These are phyloP conservation scores for Bacillus rossius DNA, from an alignment of 1,140 invertebrate genomes.

Conservation along the genomic window DNA sequence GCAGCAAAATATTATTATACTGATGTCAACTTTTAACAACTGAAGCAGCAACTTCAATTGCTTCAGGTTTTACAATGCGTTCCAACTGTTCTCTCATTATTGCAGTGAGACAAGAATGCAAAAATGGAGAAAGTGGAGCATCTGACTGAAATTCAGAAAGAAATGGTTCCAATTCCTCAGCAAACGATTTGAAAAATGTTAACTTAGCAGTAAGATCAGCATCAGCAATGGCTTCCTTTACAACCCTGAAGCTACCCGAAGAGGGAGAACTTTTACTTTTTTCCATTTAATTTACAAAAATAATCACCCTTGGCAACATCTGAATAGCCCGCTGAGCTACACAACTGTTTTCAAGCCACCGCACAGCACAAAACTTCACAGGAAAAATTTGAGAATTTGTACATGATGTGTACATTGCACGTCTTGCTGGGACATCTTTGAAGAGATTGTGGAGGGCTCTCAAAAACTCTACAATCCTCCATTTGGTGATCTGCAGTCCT, in stretches of 20 bases:
- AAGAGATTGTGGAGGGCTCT: slow-evolving; percentile 10
- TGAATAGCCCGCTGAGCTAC: slow-evolving; percentile 10
- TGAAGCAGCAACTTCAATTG: too few relatives aligned
- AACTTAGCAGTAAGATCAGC: slow-evolving; percentile 19
- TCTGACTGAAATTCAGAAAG: slow-evolving; percentile 20
- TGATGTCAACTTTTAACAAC: too few relatives aligned
- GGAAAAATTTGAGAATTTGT: slow-evolving; percentile 14
- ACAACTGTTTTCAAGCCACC: slow-evolving; percentile 19
- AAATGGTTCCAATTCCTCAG: slow-evolving; percentile 21
- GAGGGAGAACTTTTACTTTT: slow-evolving; percentile 2
- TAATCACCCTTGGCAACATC: slow-evolving; percentile 4
- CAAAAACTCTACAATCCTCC: slow-evolving; percentile 13
- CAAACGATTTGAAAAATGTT: slow-evolving; percentile 17
- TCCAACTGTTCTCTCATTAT: too few relatives aligned
- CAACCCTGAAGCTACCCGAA: slow-evolving; percentile 17
- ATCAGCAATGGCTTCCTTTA: slow-evolving; percentile 17
- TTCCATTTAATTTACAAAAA: slow-evolving; percentile 15
- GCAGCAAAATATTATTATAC: too few relatives aligned
- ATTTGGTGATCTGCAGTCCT: slow-evolving; percentile 7
- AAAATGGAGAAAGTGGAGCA: slow-evolving; percentile 17
- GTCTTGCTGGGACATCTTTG: slow-evolving; percentile 11
- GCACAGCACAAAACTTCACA: slow-evolving; percentile 15
- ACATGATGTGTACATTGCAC: slow-evolving; percentile 8
- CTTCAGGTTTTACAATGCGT: too few relatives aligned
- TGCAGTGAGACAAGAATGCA: slow-evolving; percentile 2